phyloP scores from a whole-genome alignment of 2,888 invertebrate genomes.

The Pyrocoelia pectoralis region DNA sequence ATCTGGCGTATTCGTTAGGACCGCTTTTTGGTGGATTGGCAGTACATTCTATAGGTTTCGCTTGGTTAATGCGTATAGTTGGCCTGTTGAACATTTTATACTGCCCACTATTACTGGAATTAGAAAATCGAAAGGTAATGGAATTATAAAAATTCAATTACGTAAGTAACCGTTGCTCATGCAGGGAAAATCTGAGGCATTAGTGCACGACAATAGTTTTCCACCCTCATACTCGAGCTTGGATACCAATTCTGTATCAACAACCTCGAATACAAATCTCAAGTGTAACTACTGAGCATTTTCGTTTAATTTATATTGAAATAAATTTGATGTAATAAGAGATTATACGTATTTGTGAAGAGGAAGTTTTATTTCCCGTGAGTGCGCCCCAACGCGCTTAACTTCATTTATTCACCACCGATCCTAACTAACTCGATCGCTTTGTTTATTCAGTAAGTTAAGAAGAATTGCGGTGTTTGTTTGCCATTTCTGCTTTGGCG shows the following conservation, averaged over 20 bases:
- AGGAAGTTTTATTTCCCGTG: slow-evolving; percentile 37
- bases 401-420: slow-evolving; percentile 52
- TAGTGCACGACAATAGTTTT: slow-evolving; percentile 6
- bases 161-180: background rate
- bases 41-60: slow-evolving; percentile 74
- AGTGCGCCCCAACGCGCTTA: slow-evolving; percentile 45
- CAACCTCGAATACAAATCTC: slow-evolving; percentile 10
- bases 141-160: background rate
- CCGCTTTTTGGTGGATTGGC: slow-evolving; percentile 78
- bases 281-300: slow-evolving; percentile 32
- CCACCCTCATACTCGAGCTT: slow-evolving; percentile 28
- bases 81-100: slow-evolving; percentile 75
- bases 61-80: slow-evolving; percentile 76
- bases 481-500: slow-evolving; percentile 47
- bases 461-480: slow-evolving; percentile 58
- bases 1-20: slow-evolving; percentile 81
- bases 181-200: slow-evolving; percentile 10
- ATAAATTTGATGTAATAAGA: slow-evolving; percentile 37
- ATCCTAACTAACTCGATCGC: slow-evolving; percentile 53
- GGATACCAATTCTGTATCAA: slow-evolving; percentile 23
- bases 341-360: slow-evolving; percentile 26
- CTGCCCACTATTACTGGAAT: slow-evolving; percentile 69
- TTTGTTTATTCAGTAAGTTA: slow-evolving; percentile 58
- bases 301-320: slow-evolving; percentile 34
- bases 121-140: slow-evolving; percentile 46